Evolutionary conservation across 2,797 vertebrate genomes (phyloP), one percentile per base, ranked within the genome.

Genomic region (Staurois parvus): DNA sequence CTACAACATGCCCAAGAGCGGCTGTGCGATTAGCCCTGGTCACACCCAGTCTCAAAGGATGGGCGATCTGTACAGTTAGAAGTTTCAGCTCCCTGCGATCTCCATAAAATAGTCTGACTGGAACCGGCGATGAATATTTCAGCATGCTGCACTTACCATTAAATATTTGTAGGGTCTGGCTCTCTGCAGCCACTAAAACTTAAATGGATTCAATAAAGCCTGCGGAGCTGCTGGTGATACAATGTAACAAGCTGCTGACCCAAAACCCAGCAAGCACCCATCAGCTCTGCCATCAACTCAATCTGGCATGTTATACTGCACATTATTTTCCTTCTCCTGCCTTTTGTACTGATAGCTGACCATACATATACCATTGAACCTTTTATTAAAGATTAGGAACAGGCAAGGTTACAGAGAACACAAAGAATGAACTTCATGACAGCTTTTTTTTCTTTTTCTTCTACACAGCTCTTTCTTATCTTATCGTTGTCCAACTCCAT

Each of bases 141-240:
- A 83, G 73, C 62, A 66, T 30, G 9, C 10, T 68, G 81, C 81
- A 83, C 81, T 83, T 83, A 75, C n/a, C 81, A 83, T 76, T 83
- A 83, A 83, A 83, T 83, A 83, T 83, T 83, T 68, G 81, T 83
- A 52, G 72, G 78, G 42, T 59, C 78, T 69, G 42, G 30, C 42
- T 40, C 37, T 45, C 5, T 52, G 45, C 26, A 32, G 52, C 21
- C 21, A 37, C 62, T 78, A 67, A 64, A 68, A 45, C 40, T 66
- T 80, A 56, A 80, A 48, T 70, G 78, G 66, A n/a, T 32, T 45
- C 48, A 45, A 32, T 13, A 52, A 52, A 6, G 4, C 6, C 21
- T 2, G 26, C 70, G 4, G 24, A 4, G 32, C 26, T 11, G 62
- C 5, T 21, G 42, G 11, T 13, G 29, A 69, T 32, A 12, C 11